Percentiles rank a stretch among this genome's conserved stretches.
These are phyloP conservation scores for Salvelinus alpinus DNA, from an alignment of 2,113 vertebrate species.

Conservation along the genomic window DNA sequence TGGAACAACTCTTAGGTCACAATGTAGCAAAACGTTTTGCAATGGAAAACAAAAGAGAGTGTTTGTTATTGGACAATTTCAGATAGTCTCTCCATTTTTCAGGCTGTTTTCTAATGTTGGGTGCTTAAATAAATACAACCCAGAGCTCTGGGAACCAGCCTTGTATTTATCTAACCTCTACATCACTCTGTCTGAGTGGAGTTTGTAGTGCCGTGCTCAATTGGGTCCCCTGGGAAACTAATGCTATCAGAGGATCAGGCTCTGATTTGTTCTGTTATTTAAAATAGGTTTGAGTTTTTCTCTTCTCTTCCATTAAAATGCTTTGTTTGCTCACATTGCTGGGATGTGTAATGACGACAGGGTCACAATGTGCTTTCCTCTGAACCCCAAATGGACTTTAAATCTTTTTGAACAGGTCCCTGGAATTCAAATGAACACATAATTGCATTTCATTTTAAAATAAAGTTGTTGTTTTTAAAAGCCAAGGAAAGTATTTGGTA, in stretches of 20 bases:
- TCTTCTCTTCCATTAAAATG: neutral
- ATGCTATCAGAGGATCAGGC: constrained; percentile 28
- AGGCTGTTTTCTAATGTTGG: too few species aligned
- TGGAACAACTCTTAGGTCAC: too few species aligned
- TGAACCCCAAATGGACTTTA: neutral
- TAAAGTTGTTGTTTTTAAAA: neutral
- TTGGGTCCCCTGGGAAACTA: constrained; percentile 18
- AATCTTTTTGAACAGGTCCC: constrained; percentile 4
- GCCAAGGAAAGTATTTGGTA: neutral
- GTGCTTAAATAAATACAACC: too few species aligned
- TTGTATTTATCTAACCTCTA: constrained; percentile 14
- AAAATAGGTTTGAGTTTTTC: neutral
- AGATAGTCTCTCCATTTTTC: too few species aligned
- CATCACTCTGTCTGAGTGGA: neutral
- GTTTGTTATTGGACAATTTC: too few species aligned
- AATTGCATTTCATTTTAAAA: neutral
- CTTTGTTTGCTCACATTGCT: constrained; percentile 18
- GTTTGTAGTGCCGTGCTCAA: neutral
- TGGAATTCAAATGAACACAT: neutral
- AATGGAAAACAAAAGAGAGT: too few species aligned
- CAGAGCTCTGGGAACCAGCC: constrained; percentile 14
- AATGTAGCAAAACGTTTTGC: too few species aligned
- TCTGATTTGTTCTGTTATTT: constrained; percentile 3
- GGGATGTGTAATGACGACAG: neutral
- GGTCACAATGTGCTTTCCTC: constrained; percentile 12